Base-by-base conservation (phyloP, 2,888 invertebrate genomes). In the Pandemis corylana region DNA sequence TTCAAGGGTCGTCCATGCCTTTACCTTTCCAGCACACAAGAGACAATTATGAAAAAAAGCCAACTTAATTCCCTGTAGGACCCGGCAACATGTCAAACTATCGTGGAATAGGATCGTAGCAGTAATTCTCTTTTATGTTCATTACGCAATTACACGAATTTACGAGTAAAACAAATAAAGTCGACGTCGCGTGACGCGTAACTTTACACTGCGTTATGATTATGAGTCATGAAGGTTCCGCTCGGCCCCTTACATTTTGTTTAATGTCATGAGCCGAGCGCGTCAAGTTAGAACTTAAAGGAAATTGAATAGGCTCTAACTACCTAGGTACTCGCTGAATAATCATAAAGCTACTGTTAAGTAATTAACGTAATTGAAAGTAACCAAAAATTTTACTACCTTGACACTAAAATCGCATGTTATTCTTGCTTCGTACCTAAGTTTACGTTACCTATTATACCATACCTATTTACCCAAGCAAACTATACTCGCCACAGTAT, bases 81-180 rank as follows among this genome's bases (percentile, higher is more conserved):
- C 66, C 68, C 59, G 28, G 44, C 61, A 64, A 28, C 64, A 51
- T 49, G 36, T 61, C 64, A 77, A 59, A 72, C 66, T 76, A 70
- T 72, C 76, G 70, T 78, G 75, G 53, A 70, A 64, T 63, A 70
- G 74, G 72, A 79, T 77, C 77, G 73, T 73, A 64, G 77, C 77
- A 77, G 77, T 80, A 79, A 81, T 81, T 85, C 78, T 78, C 78
- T 79, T 84, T 82, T 82, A 82, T 85, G 83, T 85, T 82, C 84
- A 84, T 84, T 83, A 84, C 76, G 78, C 80, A 80, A 82, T 85
- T 83, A 85, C 83, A 79, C 68, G 81, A 86, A 85, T 85, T 85
- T 84, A 85, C 80, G 82, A 80, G 78, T 80, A 56, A 77, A 81
- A 78, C 75, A 81, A 82, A 81, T 80, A 78, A 74, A 76, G 80